Conservation (phyloP, 2,888 invertebrate genomes). For the Drosophila birchii region DNA sequence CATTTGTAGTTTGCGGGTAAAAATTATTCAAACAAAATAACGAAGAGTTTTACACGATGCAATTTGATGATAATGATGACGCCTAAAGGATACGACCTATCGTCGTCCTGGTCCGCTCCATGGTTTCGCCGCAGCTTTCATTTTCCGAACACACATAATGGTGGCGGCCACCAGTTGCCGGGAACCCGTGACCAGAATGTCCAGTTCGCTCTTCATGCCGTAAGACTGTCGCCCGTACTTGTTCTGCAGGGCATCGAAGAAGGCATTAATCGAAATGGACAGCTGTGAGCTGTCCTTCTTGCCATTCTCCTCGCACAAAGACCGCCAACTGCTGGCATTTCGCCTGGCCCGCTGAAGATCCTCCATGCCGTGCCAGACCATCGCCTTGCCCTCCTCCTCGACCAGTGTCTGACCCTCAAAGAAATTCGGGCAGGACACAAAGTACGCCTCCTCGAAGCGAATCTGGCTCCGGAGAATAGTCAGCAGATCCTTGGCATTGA, state of each 20-base stretch:
- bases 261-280: slow-evolving; percentile 53
- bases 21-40: slow-evolving; percentile 22
- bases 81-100: neutral
- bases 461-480: slow-evolving; percentile 61
- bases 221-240: slow-evolving; percentile 65
- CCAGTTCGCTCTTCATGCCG: slow-evolving; percentile 66
- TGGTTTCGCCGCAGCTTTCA: slow-evolving; percentile 38
- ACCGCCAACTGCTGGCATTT: slow-evolving; percentile 66
- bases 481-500: slow-evolving; percentile 69
- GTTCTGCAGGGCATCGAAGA: slow-evolving; percentile 58
- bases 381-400: slow-evolving; percentile 27
- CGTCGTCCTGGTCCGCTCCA: slow-evolving; percentile 2
- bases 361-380: slow-evolving; percentile 68
- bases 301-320: slow-evolving; percentile 65
- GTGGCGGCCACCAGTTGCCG: slow-evolving; percentile 65
- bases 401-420: slow-evolving; percentile 59
- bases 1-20: neutral
- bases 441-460: slow-evolving; percentile 67
- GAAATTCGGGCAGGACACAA: slow-evolving; percentile 60
- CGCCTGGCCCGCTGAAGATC: slow-evolving; percentile 65
- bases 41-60: slow-evolving; percentile 28
- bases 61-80: slow-evolving; percentile 22
- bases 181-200: slow-evolving; percentile 68
- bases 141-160: slow-evolving; percentile 41
- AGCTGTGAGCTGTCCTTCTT: slow-evolving; percentile 61